Base-by-base conservation (phyloP, 2,888 invertebrate species). In the Amaurobius ferox region DNA sequence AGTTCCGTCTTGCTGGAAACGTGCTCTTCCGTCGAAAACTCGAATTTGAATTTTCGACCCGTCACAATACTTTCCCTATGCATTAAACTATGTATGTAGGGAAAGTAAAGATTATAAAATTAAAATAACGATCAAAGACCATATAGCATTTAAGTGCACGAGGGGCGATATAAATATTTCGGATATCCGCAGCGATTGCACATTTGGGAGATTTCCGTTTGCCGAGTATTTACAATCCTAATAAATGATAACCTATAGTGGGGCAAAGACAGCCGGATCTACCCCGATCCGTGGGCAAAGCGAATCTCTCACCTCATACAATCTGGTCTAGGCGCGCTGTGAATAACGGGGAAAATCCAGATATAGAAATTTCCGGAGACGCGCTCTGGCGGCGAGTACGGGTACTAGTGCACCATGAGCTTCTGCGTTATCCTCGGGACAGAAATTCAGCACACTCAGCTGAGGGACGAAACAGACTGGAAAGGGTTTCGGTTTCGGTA, bases 261-360 rank as follows among this genome's bases (percentile, higher is more conserved):
- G 55, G 23, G 23, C 55, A 55, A 23, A 19, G 1, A 55, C 44
- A 16, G 44, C 16, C 44, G 23, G 16, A 23, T 23, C 23, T 16
- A 16, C 11, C 16, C 44, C 55, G 16, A 23, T 23, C 23, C 55
- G 35, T 7, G 2, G 23, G 5, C 55, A 3, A 16, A 23, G 23
- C 6, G 55, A 55, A 3, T 55, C 55, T 55, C 55, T 55, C 23
- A 23, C 13, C 44, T 16, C 44, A 9, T 2, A 44, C 55, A 55
- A 3, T 6, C 55, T 55, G 55, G 55, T 3, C 55, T 19, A 55
- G n/a, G n/a, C n/a, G n/a, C n/a, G n/a, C n/a, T n/a, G n/a, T 23
- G 32, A 66, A 66, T 66, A 66, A 66, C 66, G 66, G 66, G n/a
- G 64, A 66, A 66, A 66, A 66, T 30, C 32, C 23, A 66, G 35